Evolutionary conservation across 2,113 vertebrate genomes (phyloP).

Genomic region (Seriola aureovittata): DNA sequence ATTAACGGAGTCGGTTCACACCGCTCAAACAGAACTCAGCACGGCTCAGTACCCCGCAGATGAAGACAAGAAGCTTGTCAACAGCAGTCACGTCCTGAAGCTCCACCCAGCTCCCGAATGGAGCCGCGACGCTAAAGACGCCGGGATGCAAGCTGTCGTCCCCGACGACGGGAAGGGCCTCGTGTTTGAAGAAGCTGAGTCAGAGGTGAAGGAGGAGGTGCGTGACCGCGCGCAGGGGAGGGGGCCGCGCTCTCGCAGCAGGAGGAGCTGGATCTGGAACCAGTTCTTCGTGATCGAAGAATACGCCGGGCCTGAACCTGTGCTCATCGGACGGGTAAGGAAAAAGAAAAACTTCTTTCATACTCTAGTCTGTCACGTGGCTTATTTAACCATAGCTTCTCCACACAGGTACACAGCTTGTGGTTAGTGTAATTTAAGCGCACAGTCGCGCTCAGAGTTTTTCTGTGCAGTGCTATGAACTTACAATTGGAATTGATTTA

Average conservation of each 20-base stretch:
- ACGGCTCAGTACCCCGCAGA: conserved; percentile 72
- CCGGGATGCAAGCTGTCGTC: conserved; percentile 47
- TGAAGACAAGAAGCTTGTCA: conserved; percentile 71
- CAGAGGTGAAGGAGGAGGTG: conserved; percentile 51
- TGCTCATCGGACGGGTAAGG: conserved; percentile 94
- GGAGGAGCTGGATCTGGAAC: conserved; percentile 96
- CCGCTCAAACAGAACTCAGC: conserved; percentile 67
- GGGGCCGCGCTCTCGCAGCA: conserved; percentile 85
- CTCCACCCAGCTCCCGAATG: conserved; percentile 80
- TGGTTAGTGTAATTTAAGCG: conserved; percentile 52
- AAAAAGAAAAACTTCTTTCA: conserved; percentile 43
- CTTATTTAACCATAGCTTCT: conserved; percentile 52
- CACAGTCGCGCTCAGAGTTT: conserved; percentile 32
- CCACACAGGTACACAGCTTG: conserved; percentile 29
- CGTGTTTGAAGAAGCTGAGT: conserved; percentile 83
- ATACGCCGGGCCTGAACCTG: conserved; percentile 92
- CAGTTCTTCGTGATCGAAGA: conserved; percentile 97
- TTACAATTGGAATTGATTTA: conserved; percentile 78
- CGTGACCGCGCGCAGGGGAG: conserved; percentile 53
- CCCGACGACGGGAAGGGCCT: conserved; percentile 71
- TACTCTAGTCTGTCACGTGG: conserved; percentile 45
- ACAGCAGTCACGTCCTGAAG: conserved; percentile 83
- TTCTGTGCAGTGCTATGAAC: conserved; percentile 53
- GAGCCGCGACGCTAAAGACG: conserved; percentile 43
- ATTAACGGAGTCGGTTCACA: conserved; percentile 73